Percentiles rank a stretch among this genome's conserved stretches.
These are phyloP conservation scores for Drosophila rellima DNA, from an alignment of 2,888 invertebrate species.

Conservation along the genomic window DNA sequence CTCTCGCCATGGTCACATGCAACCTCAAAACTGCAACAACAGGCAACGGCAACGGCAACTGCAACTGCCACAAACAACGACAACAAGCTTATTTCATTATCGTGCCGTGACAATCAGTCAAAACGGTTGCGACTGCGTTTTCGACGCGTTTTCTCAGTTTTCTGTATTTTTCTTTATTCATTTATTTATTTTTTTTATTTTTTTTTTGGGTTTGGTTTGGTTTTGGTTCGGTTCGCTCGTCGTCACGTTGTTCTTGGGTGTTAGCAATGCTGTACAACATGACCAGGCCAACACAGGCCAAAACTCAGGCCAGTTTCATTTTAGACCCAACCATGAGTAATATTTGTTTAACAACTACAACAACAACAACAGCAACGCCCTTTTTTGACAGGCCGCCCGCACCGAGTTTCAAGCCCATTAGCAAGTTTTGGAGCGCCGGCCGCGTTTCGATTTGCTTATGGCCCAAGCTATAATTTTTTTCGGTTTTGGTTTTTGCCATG, in stretches of 20 bases:
- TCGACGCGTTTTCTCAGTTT: conserved; percentile 49
- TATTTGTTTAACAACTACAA: conserved; percentile 69
- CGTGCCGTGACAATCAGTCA: conserved; percentile 77
- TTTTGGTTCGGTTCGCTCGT: conserved; percentile 56
- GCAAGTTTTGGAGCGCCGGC: conserved; percentile 54
- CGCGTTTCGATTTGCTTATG: conserved; percentile 59
- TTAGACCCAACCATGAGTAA: conserved; percentile 64
- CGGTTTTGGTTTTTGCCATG: conserved; percentile 4
- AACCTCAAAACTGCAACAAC: conserved; percentile 36
- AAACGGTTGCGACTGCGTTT: conserved; percentile 57
- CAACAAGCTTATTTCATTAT: conserved; percentile 69
- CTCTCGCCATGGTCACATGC: conserved; percentile 3
- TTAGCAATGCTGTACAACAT: conserved; percentile 79
- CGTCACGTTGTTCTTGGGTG: conserved; percentile 77
- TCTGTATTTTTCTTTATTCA: not conserved
- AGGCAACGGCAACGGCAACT: conserved; percentile 9
- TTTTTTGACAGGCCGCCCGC: conserved; percentile 76
- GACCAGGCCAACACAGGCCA: conserved; percentile 52
- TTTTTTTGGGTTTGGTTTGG: conserved; percentile 29
- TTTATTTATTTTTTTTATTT: not conserved
- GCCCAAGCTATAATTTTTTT: conserved; percentile 27
- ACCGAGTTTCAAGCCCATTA: conserved; percentile 55
- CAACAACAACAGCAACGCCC: conserved; percentile 61
- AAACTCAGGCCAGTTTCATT: conserved; percentile 31
- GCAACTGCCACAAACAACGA: conserved; percentile 17